Evolutionary conservation across 2,888 invertebrate genomes (phyloP).

Genomic region (Orchesella flavescens): DNA sequence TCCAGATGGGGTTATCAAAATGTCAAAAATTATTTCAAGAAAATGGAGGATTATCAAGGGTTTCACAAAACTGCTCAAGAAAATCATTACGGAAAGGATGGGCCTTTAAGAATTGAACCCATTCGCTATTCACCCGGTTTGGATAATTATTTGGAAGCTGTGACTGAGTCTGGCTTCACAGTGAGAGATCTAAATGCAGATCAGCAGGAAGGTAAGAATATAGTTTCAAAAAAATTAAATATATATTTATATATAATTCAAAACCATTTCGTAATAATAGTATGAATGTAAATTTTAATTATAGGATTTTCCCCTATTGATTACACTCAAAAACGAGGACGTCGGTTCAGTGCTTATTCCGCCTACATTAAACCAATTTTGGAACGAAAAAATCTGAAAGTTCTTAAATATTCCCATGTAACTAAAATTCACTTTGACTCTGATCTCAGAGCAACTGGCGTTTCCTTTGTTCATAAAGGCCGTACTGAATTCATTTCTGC

Average conservation of each 20-base stretch:
- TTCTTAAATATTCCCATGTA: not conserved
- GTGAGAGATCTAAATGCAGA: constrained; percentile 19
- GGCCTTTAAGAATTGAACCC: constrained; percentile 21
- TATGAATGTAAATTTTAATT: no score
- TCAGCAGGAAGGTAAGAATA: constrained; percentile 22
- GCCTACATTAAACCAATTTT: not conserved
- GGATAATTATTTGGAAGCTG: constrained; percentile 1
- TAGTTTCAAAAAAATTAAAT: no score
- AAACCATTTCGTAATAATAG: no score
- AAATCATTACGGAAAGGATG: constrained; percentile 8
- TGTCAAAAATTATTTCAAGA: constrained; percentile 5
- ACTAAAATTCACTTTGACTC: constrained; percentile 11
- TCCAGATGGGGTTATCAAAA: constrained; percentile 47
- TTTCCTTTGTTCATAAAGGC: constrained; percentile 26
- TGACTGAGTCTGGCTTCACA: constrained; percentile 2
- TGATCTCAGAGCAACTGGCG: constrained; percentile 25
- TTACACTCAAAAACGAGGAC: no score
- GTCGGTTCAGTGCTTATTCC: not conserved
- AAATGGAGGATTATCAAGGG: constrained; percentile 24
- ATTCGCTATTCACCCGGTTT: constrained; percentile 11
- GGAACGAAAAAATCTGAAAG: not conserved
- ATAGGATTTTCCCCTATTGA: no score
- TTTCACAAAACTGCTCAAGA: not conserved
- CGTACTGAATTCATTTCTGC: not conserved
- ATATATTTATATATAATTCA: no score